Evolutionary conservation across 1,140 invertebrate genomes (phyloP).

Genomic region (Saccostrea glomerata): DNA sequence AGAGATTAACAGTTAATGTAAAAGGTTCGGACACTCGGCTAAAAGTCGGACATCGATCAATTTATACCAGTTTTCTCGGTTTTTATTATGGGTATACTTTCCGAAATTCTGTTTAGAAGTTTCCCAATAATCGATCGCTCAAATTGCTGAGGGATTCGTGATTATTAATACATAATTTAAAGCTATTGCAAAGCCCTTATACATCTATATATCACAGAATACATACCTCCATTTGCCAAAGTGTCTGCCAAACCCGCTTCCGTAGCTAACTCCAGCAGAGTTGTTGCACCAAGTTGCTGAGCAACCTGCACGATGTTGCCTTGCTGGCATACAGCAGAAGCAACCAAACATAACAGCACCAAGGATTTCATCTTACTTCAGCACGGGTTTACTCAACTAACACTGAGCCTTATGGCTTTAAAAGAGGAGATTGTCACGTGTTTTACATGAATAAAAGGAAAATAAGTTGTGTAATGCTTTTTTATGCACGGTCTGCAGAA

Average conservation of each 20-base stretch:
- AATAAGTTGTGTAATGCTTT: neutral
- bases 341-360: conserved; percentile 24
- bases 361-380: neutral
- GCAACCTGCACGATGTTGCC: conserved; percentile 59
- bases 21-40: too few relatives aligned
- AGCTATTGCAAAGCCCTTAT: too few relatives aligned
- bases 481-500: neutral
- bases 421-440: neutral
- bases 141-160: too few relatives aligned
- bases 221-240: conserved; percentile 55
- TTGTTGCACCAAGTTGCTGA: conserved; percentile 58
- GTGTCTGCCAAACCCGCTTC: conserved; percentile 59
- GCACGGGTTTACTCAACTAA: neutral
- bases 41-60: too few relatives aligned
- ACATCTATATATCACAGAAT: neutral
- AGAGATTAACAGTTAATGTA: too few relatives aligned
- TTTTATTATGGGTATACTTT: too few relatives aligned
- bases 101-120: too few relatives aligned
- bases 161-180: too few relatives aligned
- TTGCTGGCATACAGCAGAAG: conserved; percentile 27
- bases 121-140: too few relatives aligned
- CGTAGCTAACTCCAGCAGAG: conserved; percentile 55
- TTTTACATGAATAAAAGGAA: neutral
- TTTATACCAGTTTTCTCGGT: too few relatives aligned
- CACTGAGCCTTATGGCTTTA: neutral